A percentile compares a stretch with the other conserved stretches of the same genome.
These are phyloP conservation scores for Leguminivora glycinivorella DNA, from an alignment of 1,140 invertebrate genomes.

Conservation along the genomic window DNA sequence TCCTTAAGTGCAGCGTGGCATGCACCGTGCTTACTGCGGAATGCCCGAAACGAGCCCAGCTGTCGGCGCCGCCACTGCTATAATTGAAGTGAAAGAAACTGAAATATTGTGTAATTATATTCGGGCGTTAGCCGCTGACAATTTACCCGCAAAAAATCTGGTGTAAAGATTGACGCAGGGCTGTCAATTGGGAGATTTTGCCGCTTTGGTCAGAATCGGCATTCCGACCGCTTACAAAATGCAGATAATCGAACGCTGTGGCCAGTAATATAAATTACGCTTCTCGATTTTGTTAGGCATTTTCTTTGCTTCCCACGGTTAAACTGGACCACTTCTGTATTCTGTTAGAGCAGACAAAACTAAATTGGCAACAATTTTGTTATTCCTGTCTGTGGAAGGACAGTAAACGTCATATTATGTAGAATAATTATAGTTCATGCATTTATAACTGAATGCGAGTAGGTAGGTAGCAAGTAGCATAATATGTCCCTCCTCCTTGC, in stretches of 20 bases:
- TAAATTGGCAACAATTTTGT: no score
- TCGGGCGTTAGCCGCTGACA: constrained; percentile 46
- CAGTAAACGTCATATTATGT: no score
- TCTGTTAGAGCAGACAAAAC: no score
- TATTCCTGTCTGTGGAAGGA: no score
- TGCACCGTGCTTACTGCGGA: constrained; percentile 50
- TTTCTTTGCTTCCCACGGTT: constrained; percentile 24
- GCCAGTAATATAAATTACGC: background rate
- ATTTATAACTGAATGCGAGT: no score
- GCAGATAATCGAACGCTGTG: background rate
- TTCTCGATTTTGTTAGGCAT: constrained; percentile 31
- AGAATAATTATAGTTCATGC: no score
- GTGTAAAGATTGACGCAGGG: constrained; percentile 49
- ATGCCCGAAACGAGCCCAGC: constrained; percentile 49
- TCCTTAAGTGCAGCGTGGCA: constrained; percentile 37
- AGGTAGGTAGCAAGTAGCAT: no score
- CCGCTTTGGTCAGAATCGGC: background rate
- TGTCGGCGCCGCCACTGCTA: constrained; percentile 50
- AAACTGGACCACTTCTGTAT: background rate
- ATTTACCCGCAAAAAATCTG: constrained; percentile 55
- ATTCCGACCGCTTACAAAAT: background rate
- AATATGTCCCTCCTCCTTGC: no score
- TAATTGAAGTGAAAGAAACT: constrained; percentile 62
- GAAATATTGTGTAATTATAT: constrained; percentile 65
- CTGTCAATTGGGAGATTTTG: constrained; percentile 11